Evolutionary conservation across 2,113 vertebrate species (phyloP), one percentile per base, ranked within the genome.

Genomic region (Hipposideros armiger): DNA sequence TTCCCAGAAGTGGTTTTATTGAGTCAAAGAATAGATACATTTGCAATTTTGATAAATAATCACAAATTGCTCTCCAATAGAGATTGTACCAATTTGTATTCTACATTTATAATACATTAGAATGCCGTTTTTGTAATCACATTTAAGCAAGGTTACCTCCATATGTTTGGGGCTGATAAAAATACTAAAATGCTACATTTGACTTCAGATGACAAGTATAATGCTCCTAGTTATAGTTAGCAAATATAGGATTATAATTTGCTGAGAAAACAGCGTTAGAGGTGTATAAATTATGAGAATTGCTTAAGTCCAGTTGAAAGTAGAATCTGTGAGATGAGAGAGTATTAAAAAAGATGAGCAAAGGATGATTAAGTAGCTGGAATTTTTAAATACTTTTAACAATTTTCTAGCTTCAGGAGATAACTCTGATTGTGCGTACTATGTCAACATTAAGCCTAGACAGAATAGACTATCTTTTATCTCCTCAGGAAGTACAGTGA

Each of bases 1-100:
- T 94, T 67, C 28, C 40, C 42, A 89, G n/a, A 81, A n/a, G n/a
- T 95, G 50, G 24, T 15, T 77, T 83, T 88, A 26, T 85, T 74
- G 50, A 90, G 42, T 62, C 50, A 90, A 92, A 92, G 50, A 78
- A 69, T 45, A 87, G 36, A 86, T 62, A 77, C 9, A 56, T 67
- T 86, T 70, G 1, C 87, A 56, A 94, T 78, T 50, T 70, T 88
- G 15, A 67, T 58, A 69, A 28, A 22, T 70, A 70, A 76, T 94
- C 30, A 76, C 50, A 78, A 45, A 52, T 77, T 74, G 47, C 26
- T 92, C 6, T 72, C 32, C 60, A 64, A 14, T 17, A 67, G 64
- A 90, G 36, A 70, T 64, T 36, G 5, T 81, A 54, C 14, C 16
- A 85, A 2, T 67, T 69, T 91, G 20, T 81, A 19, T 16, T 76